A percentile compares a stretch with the other conserved stretches of the same genome.
Evolutionary conservation across 1,140 invertebrate species (phyloP).

Genomic region (Anastrepha ludens): DNA sequence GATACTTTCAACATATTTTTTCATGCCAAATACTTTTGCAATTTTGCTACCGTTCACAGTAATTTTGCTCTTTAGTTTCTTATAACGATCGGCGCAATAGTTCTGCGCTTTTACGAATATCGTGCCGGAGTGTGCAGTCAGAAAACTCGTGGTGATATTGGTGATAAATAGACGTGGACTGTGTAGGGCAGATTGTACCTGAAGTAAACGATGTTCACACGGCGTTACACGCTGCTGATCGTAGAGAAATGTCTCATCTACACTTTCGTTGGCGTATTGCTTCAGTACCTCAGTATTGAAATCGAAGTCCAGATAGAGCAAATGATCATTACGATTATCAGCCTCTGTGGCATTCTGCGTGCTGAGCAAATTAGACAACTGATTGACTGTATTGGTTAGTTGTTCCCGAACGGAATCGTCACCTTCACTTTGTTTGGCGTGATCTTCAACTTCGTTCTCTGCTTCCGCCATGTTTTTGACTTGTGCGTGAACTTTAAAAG

Average conservation of each 20-base stretch:
- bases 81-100: conserved; percentile 59
- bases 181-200: conserved; percentile 49
- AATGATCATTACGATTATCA: neutral
- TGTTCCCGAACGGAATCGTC: neutral
- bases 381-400: neutral
- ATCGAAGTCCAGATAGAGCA: conserved; percentile 66
- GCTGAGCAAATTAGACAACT: neutral
- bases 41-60: conserved; percentile 60
- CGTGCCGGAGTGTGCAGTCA: neutral
- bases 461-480: neutral
- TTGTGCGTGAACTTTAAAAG: neutral
- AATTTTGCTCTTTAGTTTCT: conserved; percentile 61
- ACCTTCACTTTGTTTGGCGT: neutral
- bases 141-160: conserved; percentile 56
- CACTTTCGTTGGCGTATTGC: conserved; percentile 35
- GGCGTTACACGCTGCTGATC: conserved; percentile 51
- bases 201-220: conserved; percentile 50
- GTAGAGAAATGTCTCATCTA: conserved; percentile 36
- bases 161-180: conserved; percentile 56
- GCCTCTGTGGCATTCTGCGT: neutral
- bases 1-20: conserved; percentile 61
- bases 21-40: conserved; percentile 61
- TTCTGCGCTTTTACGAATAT: conserved; percentile 62
- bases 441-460: neutral
- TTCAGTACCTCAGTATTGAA: conserved; percentile 2